Conservation (phyloP, 2,888 invertebrate genomes). For the Aproaerema taeniolella region DNA sequence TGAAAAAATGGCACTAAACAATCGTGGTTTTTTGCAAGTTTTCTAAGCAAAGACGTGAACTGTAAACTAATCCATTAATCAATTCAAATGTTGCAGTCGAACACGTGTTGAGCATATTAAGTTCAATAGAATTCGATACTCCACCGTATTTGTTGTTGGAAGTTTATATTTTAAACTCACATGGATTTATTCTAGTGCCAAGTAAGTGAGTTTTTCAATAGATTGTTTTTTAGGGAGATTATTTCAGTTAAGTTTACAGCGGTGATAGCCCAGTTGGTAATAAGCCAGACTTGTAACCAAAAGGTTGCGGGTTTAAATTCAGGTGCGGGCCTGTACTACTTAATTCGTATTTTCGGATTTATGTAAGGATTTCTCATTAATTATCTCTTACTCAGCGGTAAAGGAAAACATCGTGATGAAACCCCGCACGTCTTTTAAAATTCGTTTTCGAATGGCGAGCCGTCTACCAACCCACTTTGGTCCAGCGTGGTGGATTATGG, state of each 20-base stretch:
- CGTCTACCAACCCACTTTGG: too few relatives aligned
- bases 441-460: too few relatives aligned
- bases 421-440: too few relatives aligned
- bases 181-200: constrained; percentile 59
- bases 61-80: background rate
- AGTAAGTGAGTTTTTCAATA: constrained; percentile 37
- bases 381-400: too few relatives aligned
- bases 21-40: background rate
- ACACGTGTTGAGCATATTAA: constrained; percentile 73
- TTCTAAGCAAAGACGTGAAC: background rate
- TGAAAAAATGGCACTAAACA: too few relatives aligned
- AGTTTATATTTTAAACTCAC: constrained; percentile 42
- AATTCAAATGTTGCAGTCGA: constrained; percentile 61
- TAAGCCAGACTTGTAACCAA: background rate
- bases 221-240: too few relatives aligned
- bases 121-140: constrained; percentile 53
- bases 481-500: too few relatives aligned
- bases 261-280: background rate
- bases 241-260: too few relatives aligned
- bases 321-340: background rate
- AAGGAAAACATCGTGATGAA: too few relatives aligned
- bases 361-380: too few relatives aligned
- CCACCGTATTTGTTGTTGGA: constrained; percentile 33
- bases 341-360: background rate
- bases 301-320: background rate